Evolutionary conservation across 2,797 vertebrate genomes (phyloP), one percentile per base, ranked within the genome.

Genomic region (Chanos chanos): DNA sequence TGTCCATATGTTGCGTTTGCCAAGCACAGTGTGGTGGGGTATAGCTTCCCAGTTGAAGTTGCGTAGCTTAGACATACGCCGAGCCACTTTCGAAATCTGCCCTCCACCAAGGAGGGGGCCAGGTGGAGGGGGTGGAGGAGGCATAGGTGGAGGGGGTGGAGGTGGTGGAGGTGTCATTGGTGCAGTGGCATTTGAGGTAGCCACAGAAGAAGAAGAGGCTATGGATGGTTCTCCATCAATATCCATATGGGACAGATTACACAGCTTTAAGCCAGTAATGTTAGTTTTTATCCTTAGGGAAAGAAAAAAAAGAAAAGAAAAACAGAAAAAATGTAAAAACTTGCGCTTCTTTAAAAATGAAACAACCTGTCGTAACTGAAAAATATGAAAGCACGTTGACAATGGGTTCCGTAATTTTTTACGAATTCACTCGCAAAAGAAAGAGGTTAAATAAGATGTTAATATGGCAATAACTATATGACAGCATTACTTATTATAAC

Each of bases 31-130:
- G 22, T 91, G 73, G 24, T 86, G 83, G 7, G 91, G 90, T 28
- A 93, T 81, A 1, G 87, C 82, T 19, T 91, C 90, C 91, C 91
- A 93, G 80, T 92, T 91, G 36, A 93, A 92, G 58, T 87, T 91
- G 27, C 89, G 85, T 84, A 93, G 84, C 71, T 19, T 83, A 54
- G 88, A 90, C 39, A 72, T 70, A 19, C 75, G 77, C 9, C 24
- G 77, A 1, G 21, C 28, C 8, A 63, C 64, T 6, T 55, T 81
- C 4, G 40, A 30, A 7, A 58, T 1, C 7, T 50, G 25, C 19
- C 61, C 59, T 0, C 31, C 31, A 27, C 64, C 81, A 27, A 67
- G 33, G 22, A 13, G 53, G 3, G 13, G 49, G 1, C 31, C 60
- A 12, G 68, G 58, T 1, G 66, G 61, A 5, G 59, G 48, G 0